Evolutionary conservation across 2,113 vertebrate species (phyloP), one percentile per base, ranked within the genome.

Genomic region (Rhabdornis inornatus): DNA sequence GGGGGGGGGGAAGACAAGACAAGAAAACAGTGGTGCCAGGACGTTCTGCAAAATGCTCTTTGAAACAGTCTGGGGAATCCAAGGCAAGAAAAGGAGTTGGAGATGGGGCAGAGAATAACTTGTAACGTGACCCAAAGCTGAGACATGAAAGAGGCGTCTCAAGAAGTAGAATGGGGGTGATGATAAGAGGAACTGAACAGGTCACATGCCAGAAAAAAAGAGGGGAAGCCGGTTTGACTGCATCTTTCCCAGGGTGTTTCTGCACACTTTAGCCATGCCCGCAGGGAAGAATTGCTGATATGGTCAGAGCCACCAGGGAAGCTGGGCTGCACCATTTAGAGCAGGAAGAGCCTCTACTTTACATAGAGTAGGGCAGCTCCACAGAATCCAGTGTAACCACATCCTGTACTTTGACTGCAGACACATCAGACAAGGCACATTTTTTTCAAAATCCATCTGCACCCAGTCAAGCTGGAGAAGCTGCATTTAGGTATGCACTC

Each of bases 391-490:
- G 37, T 8, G 1, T 35, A 42, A 49, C 25, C 53, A 23, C 2
- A 0, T 31, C 25, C 53, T 52, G 59, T 0, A 0, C 49, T 82
- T 1, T 0, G 0, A 30, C 49, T 33, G 49, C 37, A 81, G 50
- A 20, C 9, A 71, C 16, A 37, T 20, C 63, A 65, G 16, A 72
- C 30, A 47, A 69, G 42, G 68, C 50, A 63, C 13, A 1, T 23
- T 11, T 52, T 22, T 64, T 69, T 31, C 60, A 14, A 87, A 82
- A 64, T 28, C n/a, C 44, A 35, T 10, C 71, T 74, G 45, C 28
- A 28, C 16, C 14, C 65, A 82, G 64, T 64, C 59, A 49, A 78
- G 13, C 47, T 86, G 44, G 24, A 78, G 65, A 83, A 81, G 42
- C 21, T 61, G 20, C 1, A 2, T 76, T 81, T 91, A 20, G 3